Evolutionary conservation across 2,888 invertebrate genomes (phyloP), one percentile per base, ranked within the genome.

Genomic region (Coelopa pilipes): DNA sequence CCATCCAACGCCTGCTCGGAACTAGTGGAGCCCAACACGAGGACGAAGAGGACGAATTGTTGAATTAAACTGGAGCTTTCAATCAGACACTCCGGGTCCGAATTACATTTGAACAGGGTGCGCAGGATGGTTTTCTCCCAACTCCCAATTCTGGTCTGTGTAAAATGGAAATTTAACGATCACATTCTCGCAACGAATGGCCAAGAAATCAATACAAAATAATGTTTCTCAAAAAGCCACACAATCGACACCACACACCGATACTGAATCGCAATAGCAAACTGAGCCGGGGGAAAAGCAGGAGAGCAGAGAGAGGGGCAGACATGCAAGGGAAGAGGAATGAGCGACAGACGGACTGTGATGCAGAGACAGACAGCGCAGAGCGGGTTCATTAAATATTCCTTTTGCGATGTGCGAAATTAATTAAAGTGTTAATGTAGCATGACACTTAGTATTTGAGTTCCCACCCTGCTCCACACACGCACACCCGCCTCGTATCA

Each of bases 341-440:
- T 34, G 34, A 47, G 17, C 24, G 11, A 70, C 46, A 17, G 50
- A 70, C 60, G 13, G 34, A 62, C 50, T n/a, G n/a, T n/a, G 34
- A 70, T 17, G 47, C 50, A 60, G 45, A 47, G 19, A 47, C 59
- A 59, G 34, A 60, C 34, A 4, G 34, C 7, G 34, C 2, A 34
- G 34, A 34, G 34, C 34, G 34, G 2, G 34, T 60, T 62, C 70
- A 70, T 70, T 70, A 70, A 60, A 70, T 70, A 70, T 70, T 70
- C 70, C 24, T 70, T 70, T 70, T 49, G 62, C 62, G 17, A 15
- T 34, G 34, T 47, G 34, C 62, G 70, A 70, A 60, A 70, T 70
- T 47, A 70, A 70, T 70, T 70, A 49, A 70, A 62, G 70, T 60
- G 70, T 70, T 70, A 70, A 70, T 70, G 60, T 62, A 60, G 49